A percentile compares a stretch with the other conserved stretches of the same genome.
Evolutionary conservation across 2,113 vertebrate genomes (phyloP).

Genomic region (Macrotus californicus): DNA sequence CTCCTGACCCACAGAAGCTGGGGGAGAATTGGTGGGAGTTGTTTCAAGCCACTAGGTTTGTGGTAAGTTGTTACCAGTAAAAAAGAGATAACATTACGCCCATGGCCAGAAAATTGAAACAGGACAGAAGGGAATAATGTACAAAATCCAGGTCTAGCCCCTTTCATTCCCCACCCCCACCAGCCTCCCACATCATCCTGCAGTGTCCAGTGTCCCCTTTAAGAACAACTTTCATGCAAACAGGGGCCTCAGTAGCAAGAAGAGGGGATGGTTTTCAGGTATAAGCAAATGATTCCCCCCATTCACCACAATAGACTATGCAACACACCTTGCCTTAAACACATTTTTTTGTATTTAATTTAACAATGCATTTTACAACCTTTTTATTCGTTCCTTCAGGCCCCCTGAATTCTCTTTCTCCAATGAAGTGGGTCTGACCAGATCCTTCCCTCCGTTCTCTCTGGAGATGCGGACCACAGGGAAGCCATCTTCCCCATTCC

Average conservation of each 20-base stretch:
- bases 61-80: neutral
- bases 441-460: neutral
- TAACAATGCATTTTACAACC: neutral
- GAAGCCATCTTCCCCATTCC: neutral
- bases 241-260: fast-evolving
- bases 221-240: fast-evolving
- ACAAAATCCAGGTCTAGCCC: neutral
- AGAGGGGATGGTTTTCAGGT: neutral
- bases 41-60: neutral
- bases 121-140: neutral
- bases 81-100: neutral
- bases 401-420: neutral
- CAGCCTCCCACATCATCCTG: neutral
- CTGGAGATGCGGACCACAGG: neutral
- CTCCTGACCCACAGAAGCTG: too few species aligned
- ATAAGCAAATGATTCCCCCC: neutral
- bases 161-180: neutral
- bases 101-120: neutral
- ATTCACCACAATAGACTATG: neutral
- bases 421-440: neutral
- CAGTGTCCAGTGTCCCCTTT: fast-evolving
- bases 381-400: neutral
- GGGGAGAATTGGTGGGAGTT: neutral
- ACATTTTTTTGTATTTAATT: neutral
- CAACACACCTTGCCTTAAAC: neutral